Evolutionary conservation across 2,888 invertebrate genomes (phyloP), one percentile per base, ranked within the genome.

Genomic region (Prenolepis imparis): DNA sequence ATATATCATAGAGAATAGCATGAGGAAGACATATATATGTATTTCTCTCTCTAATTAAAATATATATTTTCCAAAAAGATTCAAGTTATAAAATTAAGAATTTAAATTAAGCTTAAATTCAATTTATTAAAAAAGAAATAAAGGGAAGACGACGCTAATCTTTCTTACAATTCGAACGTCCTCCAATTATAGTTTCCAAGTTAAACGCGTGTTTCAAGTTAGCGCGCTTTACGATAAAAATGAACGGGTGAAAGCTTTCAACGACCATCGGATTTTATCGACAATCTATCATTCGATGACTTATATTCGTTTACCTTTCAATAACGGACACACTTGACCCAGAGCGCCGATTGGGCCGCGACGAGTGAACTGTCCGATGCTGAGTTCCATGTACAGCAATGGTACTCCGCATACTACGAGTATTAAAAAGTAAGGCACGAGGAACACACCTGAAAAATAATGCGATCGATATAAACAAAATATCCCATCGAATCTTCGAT

Each of bases 341-440:
- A 99, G 95, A 68, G 98, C 98, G 84, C 98, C 98, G 89, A 99
- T 98, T 63, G 98, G 98, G 82, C 99, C 99, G 91, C 98, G 96
- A 88, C 98, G 97, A 52, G 98, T 98, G 94, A 97, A 98, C 95
- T 99, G 99, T 52, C 99, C 99, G 87, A 99, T 96, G 61, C 98
- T 97, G 91, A 99, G 95, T 95, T 99, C 99, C 98, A 99, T 98
- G 94, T 98, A 98, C 85, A 99, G 96, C 95, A 99, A 96, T 24
- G 99, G 99, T 90, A 98, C 97, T 85, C 98, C 98, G 94, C 98
- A 98, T 91, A 98, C 96, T 92, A 98, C 94, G 95, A 99, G 96
- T 95, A 98, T 98, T 95, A 98, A 97, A 95, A 98, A 98, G 95
- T 99, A 99, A 90, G 99, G 99, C 95, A 99, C 97, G 94, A 99